Base-by-base conservation (phyloP, 2,888 invertebrate genomes). In the Protonemura montana region DNA sequence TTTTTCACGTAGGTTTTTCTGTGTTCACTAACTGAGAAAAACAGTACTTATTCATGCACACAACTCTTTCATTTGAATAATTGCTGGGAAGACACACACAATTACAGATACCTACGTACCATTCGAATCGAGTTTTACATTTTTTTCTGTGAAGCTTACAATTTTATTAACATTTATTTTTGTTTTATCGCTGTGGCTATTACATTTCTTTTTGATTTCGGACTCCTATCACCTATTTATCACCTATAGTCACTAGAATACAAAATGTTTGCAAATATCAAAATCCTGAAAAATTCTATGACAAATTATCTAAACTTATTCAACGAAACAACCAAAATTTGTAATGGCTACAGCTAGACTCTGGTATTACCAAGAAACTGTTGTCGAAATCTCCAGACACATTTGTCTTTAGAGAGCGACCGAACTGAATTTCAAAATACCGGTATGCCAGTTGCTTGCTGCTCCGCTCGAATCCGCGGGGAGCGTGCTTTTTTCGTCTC, bases 351-450 rank as follows among this genome's bases (percentile, higher is more conserved):
- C n/a, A 28, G 59, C 42, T 84, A 84, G 76, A 26, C 26, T 59
- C 42, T 84, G 26, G 42, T 84, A 59, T 76, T 84, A 27, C 59
- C 76, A 84, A 84, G 59, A 84, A 84, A 59, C 59, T 27, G 27
- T 84, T 25, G 59, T 59, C n/a, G 27, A 84, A 84, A 81, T 28
- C 84, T 26, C 84, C 84, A 84, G 84, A 84, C 84, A 84, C 84
- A 84, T 84, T 84, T 76, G 42, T 84, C 84, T 84, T 76, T 84
- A 28, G n/a, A n/a, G n/a, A n/a, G 84, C 59, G 27, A 76, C 59
- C 76, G 59, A 84, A 84, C 84, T 76, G 84, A 84, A 84, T 84
- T 59, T 84, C 59, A 84, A 84, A 84, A 84, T 84, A 84, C 84
- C 84, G 84, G 84, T 84, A 84, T 84, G 59, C 76, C 59, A 84